These are phyloP conservation scores for Novumbra hubbsi DNA, from an alignment of 2,797 vertebrate genomes.

Conservation along the genomic window DNA sequence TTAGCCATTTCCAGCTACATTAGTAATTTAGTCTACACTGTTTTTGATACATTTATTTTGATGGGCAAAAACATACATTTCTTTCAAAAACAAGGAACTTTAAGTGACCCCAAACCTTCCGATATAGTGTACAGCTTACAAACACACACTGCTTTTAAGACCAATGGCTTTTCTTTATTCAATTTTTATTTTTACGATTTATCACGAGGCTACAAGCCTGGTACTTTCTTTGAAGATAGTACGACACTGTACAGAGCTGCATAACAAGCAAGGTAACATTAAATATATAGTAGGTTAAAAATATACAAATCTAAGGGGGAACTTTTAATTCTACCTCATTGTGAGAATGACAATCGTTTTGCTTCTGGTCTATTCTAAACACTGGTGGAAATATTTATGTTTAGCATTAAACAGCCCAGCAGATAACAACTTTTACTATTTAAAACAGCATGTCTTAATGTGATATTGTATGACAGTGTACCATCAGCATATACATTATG, in stretches of 20 bases:
- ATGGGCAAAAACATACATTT: no score
- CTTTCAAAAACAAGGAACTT: no score
- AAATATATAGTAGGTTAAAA: neutral
- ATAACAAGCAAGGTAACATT: neutral
- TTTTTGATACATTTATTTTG: no score
- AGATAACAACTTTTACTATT: neutral
- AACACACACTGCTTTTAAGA: constrained; percentile 33
- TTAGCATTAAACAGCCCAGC: neutral
- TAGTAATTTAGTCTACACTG: no score
- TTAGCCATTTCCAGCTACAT: no score
- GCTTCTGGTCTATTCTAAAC: neutral
- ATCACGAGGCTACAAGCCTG: neutral
- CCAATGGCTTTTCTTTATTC: neutral
- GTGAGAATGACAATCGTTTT: constrained; percentile 5
- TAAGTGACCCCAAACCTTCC: no score
- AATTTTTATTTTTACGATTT: constrained; percentile 35
- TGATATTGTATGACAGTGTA: neutral
- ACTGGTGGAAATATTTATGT: neutral
- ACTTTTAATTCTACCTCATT: constrained; percentile 34
- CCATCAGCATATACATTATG: neutral
- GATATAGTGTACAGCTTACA: constrained; percentile 49
- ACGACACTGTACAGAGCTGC: neutral
- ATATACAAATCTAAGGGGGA: neutral
- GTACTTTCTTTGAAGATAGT: neutral
- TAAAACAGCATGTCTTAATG: neutral